Evolutionary conservation across 1,140 invertebrate species (phyloP), one percentile per base, ranked within the genome.

Genomic region (Hyphantria cunea): DNA sequence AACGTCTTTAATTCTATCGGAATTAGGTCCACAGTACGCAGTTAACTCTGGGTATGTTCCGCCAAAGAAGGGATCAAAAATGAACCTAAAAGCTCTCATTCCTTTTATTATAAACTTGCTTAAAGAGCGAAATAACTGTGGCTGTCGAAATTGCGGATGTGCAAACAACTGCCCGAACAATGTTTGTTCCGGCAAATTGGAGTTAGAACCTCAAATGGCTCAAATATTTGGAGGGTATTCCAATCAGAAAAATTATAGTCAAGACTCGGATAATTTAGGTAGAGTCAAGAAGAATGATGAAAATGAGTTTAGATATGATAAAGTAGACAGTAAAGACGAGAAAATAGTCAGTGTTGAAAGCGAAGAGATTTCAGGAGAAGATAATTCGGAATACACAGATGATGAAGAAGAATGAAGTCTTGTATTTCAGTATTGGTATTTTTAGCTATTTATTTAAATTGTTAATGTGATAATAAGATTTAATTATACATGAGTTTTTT

Each of bases 81-180:
- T 74, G 8, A 78, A 45, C 53, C 53, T 82, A 14, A 83, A 80
- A 72, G 45, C 76, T 12, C 59, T 86, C 15, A 58, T 86, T 9
- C 84, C 84, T 12, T 56, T 84, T 33, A 68, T 86, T 63, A 58
- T 86, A 10, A 74, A 86, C 66, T 58, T 86, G 37, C 34, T 86
- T 12, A 76, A 77, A 51, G 82, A 86, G 49, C 77, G 64, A 61
- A 75, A 71, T 39, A 15, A 42, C 10, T 76, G 76, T 45, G 33
- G 49, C 6, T 83, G 76, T 54, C 54, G 45, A 33, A 61, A 68
- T 15, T 66, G 62, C 10, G 65, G 65, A 10, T 72, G 67, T 59
- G 53, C 64, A 2, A 66, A 55, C 13, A 58, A 64, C 61, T 70
- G 32, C 6, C 68, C 73, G 17, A 70, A 76, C 49, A 54, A 59